Evolutionary conservation across 2,113 vertebrate species (phyloP), one percentile per base, ranked within the genome.

Genomic region (Rhinogobius similis): DNA sequence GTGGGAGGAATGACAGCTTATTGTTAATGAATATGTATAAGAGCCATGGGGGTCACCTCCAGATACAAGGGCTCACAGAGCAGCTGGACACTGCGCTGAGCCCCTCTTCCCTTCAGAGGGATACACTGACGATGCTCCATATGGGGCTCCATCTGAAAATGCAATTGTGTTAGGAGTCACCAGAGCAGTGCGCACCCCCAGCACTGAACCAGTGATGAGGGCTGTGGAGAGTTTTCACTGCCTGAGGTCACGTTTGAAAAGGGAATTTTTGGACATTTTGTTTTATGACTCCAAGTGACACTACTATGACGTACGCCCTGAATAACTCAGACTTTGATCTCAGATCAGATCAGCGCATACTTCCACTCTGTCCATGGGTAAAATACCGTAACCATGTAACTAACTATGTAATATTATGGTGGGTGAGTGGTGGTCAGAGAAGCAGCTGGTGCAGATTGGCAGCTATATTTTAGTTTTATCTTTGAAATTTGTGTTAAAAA

Each of bases 1-100:
- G 81, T 69, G 63, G 61, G 62, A 50, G 2, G 76, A 74, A 72
- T 64, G 76, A 73, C 13, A 36, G 66, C 73, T 73, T 75, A 81
- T 75, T 70, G 82, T 85, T 75, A 63, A 86, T 89, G 85, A 88
- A 89, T 88, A 90, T 90, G 82, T 79, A 91, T 83, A 82, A 76
- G 52, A 67, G 79, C 84, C 82, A 29, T 6, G 23, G 69, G 87
- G 80, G 89, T 92, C 83, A 92, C 90, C 91, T 90, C 90, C 56
- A 87, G 89, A 86, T 86, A 75, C 76, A 68, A 73, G 72, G 76
- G 65, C 76, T 76, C 76, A 71, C 68, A 72, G 85, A 90, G 84
- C 91, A 91, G 87, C 90, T 90, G 91, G 87, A 78, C 82, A 78
- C 76, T 75, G 82, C 81, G 73, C 48, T 74, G 71, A 65, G 11